Base-by-base conservation (phyloP, 2,113 vertebrate genomes). In the Eulacestoma nigropectus region DNA sequence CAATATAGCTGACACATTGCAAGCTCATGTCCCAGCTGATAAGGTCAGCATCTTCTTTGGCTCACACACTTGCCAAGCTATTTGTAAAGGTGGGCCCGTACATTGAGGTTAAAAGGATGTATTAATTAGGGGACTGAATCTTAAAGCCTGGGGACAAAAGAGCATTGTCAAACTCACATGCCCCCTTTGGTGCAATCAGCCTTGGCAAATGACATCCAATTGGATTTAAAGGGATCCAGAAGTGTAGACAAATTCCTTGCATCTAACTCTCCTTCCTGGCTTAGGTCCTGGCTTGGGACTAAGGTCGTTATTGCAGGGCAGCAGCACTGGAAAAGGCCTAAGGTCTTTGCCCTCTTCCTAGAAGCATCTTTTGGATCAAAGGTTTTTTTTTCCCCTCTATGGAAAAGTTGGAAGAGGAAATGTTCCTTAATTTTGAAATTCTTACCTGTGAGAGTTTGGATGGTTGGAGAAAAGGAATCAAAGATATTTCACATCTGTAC, bases 41-140 rank as follows among this genome's bases (percentile, higher is more conserved):
- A 94, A 84, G 35, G 84, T 93, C 81, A 94, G 74, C 65, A 52
- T 95, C 92, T 74, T 89, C 80, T 81, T 89, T 91, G 87, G 81
- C 87, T 95, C 74, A 56, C 37, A 59, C 15, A 50, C 52, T 94
- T 93, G 84, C 84, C 95, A 91, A 93, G 35, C 44, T 95, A 30
- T 91, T 95, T 91, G 78, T 72, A 89, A 93, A 97, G 60, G 69
- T 78, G 65, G 32, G 74, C 27, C 62, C 35, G 47, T 47, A 60
- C 4, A 37, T 8, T 59, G 33, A 93, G 74, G 84, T 79, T 96
- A 95, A 93, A 90, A 60, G 67, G 39, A 77, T 69, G 25, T 44
- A 50, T 78, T 84, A 83, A 87, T 86, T 89, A 81, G 44, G 84
- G 35, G 69, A 64, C n/a, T 0, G 15, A 86, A 75, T 76, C 76